Evolutionary conservation across 92 coral and sea anemone genomes (phyloP).

Genomic region (Epizoanthus rinbou): DNA sequence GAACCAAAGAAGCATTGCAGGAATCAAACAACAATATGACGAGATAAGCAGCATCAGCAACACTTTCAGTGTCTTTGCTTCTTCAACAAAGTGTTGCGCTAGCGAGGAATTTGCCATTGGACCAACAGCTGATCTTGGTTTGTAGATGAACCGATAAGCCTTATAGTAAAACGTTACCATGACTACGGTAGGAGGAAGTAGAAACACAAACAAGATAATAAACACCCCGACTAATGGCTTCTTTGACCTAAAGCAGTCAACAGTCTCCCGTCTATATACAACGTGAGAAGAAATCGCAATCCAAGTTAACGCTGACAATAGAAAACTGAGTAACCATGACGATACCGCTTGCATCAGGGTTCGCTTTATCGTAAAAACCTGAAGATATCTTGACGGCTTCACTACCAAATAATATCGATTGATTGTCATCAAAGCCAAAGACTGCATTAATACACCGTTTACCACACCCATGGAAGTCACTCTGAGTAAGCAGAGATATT

Average conservation of each 20-base stretch:
- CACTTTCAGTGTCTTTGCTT: background rate
- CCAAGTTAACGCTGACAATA: background rate
- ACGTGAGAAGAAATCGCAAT: background rate
- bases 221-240: background rate
- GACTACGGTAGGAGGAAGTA: background rate
- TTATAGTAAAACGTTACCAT: background rate
- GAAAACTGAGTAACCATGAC: background rate
- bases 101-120: background rate
- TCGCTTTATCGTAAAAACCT: background rate
- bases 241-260: background rate
- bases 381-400: background rate
- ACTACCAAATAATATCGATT: background rate
- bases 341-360: background rate
- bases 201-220: background rate
- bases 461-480: background rate
- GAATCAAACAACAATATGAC: background rate
- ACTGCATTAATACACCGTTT: background rate
- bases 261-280: background rate
- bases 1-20: background rate
- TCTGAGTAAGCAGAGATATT: background rate
- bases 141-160: background rate
- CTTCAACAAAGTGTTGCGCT: background rate
- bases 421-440: conserved; percentile 3
- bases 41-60: background rate
- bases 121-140: background rate